Base-by-base conservation (phyloP, 2,797 vertebrate species). In the Vespertilio murinus region DNA sequence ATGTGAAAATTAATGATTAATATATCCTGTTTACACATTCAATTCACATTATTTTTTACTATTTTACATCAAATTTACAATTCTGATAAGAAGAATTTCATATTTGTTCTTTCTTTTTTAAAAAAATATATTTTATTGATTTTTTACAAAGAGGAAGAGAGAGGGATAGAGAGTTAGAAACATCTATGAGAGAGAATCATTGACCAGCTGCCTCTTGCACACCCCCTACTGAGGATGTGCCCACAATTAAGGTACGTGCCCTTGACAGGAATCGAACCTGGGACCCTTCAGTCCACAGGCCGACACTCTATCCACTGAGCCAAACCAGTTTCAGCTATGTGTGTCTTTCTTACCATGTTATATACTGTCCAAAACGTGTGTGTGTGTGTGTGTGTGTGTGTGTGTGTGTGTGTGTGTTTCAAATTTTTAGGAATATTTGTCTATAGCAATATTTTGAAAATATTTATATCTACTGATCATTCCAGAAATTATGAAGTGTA, bases 1-100 rank as follows among this genome's bases (percentile, higher is more conserved):
- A 74, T 77, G 12, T 93, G 18, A 86, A 73, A 79, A 67, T 88
- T 67, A 82, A 78, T 82, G 1, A 78, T 74, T 35, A 78, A 93
- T 70, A 30, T 0, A 2, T 69, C 1, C 10, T 69, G 5, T 35
- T 91, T 74, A 78, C 8, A 54, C 2, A 73, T 45, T 79, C 12
- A 67, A 59, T 4, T 40, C 3, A 77, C 4, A 42, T 71, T 91
- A 30, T 70, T 86, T 79, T 77, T 20, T 1, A 33, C 47, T 79
- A 83, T 49, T 79, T 13, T 56, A 79, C 3, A 17, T 79, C 28
- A 92, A 54, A 87, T 83, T 74, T 35, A 61, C 59, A 61, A 61
- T 30, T 61, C 13, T 61, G 13, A 61, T 10, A 28, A 5, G 28
- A 25, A n/a, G 1, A 3, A 33, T 64, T 74, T 86, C 94, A 82